phyloP scores from a whole-genome alignment of 1,140 invertebrate genomes.

The Anoplophora glabripennis region DNA sequence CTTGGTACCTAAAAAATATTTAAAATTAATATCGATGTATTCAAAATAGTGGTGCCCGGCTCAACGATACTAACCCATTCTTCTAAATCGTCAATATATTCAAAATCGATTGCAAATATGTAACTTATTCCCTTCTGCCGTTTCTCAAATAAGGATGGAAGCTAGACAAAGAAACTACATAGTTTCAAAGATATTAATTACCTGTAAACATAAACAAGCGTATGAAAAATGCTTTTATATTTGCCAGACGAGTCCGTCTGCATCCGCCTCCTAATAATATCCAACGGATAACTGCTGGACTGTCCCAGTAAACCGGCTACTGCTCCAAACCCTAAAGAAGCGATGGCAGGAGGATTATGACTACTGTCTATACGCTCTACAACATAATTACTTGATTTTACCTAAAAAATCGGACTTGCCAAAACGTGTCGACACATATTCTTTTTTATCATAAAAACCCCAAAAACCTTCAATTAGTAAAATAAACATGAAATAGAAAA shows the following conservation, averaged over 20 bases:
- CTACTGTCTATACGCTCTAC: constrained; percentile 37
- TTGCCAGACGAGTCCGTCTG: constrained; percentile 67
- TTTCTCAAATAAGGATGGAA: not conserved
- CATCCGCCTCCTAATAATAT: constrained; percentile 86
- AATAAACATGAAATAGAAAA: no score
- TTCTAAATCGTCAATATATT: no score
- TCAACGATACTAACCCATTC: no score
- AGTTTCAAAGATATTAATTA: constrained; percentile 39
- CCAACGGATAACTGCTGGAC: constrained; percentile 91
- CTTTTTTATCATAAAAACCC: not conserved
- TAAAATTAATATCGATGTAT: no score
- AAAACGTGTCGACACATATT: not conserved
- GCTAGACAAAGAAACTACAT: no score
- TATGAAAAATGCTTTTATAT: constrained; percentile 60
- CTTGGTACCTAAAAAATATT: no score
- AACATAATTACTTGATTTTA: constrained; percentile 17
- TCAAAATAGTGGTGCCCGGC: no score
- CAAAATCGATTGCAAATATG: not conserved
- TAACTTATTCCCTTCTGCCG: not conserved
- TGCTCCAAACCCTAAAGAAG: constrained; percentile 81
- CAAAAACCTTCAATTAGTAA: no score
- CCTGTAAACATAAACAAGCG: constrained; percentile 63
- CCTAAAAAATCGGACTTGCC: not conserved
- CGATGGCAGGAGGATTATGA: constrained; percentile 55
- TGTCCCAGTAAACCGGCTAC: constrained; percentile 92